Conservation (phyloP, 2,797 vertebrate genomes). For the Chelmon rostratus region DNA sequence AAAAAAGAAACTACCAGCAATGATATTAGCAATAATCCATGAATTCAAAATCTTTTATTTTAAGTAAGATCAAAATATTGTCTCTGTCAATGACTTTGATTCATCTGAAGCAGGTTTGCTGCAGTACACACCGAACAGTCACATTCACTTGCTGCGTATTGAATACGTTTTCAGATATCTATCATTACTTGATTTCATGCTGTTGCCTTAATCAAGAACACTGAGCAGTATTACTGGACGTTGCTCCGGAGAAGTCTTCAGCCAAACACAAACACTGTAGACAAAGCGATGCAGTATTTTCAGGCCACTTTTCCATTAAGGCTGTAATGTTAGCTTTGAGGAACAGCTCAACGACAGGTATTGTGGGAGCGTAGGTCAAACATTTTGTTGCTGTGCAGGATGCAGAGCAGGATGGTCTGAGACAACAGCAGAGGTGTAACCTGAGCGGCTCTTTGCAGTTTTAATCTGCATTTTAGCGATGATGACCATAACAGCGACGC, state of each 20-base stretch:
- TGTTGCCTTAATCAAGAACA: slow-evolving; percentile 38
- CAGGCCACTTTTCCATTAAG: slow-evolving; percentile 5
- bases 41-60: background rate
- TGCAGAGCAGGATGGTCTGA: slow-evolving; percentile 12
- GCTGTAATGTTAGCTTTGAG: slow-evolving; percentile 34
- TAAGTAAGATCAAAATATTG: slow-evolving; percentile 9
- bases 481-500: slow-evolving; percentile 3
- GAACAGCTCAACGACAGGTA: slow-evolving; percentile 18
- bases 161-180: background rate
- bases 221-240: background rate
- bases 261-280: slow-evolving; percentile 24
- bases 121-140: slow-evolving; percentile 17
- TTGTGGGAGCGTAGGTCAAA: slow-evolving; percentile 28
- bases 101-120: slow-evolving; percentile 33
- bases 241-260: slow-evolving; percentile 31
- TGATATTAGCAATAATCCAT: background rate
- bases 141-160: slow-evolving; percentile 6
- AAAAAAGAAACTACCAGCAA: slow-evolving; percentile 14
- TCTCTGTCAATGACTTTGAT: slow-evolving; percentile 19
- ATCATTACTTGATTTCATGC: slow-evolving; percentile 16
- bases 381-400: slow-evolving; percentile 32
- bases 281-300: slow-evolving; percentile 36
- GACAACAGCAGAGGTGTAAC: slow-evolving; percentile 50
- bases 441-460: slow-evolving; percentile 50
- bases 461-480: slow-evolving; percentile 39